These are phyloP conservation scores for Mesopsocus fuscifrons DNA, from an alignment of 2,888 invertebrate genomes.

Conservation along the genomic window DNA sequence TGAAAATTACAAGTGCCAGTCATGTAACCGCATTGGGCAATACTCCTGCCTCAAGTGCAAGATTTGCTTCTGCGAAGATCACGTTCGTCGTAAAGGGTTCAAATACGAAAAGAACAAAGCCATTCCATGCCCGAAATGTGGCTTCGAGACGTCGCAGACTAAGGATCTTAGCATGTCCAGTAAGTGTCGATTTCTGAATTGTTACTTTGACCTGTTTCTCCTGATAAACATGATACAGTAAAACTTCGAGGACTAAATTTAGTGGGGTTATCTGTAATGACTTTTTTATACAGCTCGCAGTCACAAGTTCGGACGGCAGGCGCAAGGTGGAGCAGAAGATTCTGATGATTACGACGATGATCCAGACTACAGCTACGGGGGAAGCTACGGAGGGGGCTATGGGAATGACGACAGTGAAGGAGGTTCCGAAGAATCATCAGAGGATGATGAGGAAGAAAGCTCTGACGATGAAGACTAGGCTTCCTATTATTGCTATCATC, in stretches of 20 bases:
- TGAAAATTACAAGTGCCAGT: conserved; percentile 89
- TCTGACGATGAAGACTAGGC: background rate
- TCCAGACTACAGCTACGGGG: conserved; percentile 22
- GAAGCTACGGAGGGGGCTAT: conserved; percentile 25
- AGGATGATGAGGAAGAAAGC: background rate
- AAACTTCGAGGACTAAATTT: no score
- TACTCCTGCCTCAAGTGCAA: conserved; percentile 92
- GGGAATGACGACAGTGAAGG: background rate
- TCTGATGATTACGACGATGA: conserved; percentile 43
- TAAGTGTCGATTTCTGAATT: conserved; percentile 26
- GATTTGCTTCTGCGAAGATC: conserved; percentile 91
- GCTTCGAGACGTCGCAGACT: conserved; percentile 79
- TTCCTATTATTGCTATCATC: no score
- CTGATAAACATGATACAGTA: background rate
- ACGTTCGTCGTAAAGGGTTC: conserved; percentile 78
- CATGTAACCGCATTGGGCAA: conserved; percentile 86
- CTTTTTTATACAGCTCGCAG: conserved; percentile 40
- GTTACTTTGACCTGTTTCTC: conserved; percentile 6
- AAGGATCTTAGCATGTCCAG: conserved; percentile 93
- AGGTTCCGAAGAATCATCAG: background rate
- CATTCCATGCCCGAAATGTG: conserved; percentile 88
- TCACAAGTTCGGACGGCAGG: conserved; percentile 79
- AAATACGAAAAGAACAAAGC: conserved; percentile 68
- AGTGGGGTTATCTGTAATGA: background rate
- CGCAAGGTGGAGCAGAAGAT: conserved; percentile 36